phyloP scores from a whole-genome alignment of 1,140 invertebrate genomes.

The Zophobas atratus region DNA sequence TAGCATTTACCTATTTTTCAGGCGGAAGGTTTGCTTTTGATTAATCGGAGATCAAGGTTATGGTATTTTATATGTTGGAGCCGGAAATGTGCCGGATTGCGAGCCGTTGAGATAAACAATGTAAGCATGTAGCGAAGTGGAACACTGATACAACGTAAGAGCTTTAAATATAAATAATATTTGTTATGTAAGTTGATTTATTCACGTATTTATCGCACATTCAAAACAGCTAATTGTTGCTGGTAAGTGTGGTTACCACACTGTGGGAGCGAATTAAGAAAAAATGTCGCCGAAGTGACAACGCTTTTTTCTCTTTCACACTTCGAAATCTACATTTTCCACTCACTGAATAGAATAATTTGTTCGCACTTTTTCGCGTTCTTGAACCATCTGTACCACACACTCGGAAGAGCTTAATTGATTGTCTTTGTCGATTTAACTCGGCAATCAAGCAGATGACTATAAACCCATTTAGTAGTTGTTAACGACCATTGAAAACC shows the following conservation, averaged over 20 bases:
- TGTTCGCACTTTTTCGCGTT: background rate
- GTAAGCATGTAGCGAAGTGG: no score
- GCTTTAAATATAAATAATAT: background rate
- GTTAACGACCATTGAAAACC: no score
- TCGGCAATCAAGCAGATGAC: no score
- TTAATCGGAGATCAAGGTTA: slow-evolving; percentile 23
- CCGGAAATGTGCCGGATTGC: slow-evolving; percentile 11
- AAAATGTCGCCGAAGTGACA: background rate
- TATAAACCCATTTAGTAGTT: no score
- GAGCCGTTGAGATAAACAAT: background rate
- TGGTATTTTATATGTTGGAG: background rate
- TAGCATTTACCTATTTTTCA: slow-evolving; percentile 23
- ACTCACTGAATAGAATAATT: slow-evolving; percentile 25
- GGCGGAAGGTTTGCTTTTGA: slow-evolving; percentile 23
- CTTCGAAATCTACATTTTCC: slow-evolving; percentile 9
- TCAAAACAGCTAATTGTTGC: slow-evolving; percentile 14
- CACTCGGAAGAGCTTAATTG: background rate
- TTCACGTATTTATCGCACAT: background rate
- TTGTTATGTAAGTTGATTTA: background rate
- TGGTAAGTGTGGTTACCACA: background rate
- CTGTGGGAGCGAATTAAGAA: no score
- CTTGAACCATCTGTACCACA: background rate
- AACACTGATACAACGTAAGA: no score
- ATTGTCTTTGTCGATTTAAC: no score
- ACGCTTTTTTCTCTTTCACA: background rate